These are phyloP conservation scores for Sminthopsis crassicaudata DNA, from an alignment of 2,113 vertebrate genomes.

Conservation along the genomic window DNA sequence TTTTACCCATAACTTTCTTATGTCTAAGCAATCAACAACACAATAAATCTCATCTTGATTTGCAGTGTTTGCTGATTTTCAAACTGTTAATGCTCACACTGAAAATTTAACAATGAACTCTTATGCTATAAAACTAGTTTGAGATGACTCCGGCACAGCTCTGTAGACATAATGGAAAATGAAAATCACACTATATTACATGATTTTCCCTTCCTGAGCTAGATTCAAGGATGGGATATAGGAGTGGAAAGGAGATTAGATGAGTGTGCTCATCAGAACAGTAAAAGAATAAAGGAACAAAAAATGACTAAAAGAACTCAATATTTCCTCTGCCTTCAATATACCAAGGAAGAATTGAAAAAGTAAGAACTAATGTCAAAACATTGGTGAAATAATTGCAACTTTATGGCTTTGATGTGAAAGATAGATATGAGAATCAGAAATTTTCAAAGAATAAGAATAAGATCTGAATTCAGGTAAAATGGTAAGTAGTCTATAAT, in stretches of 20 bases:
- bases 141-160: neutral
- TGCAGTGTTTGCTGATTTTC: neutral
- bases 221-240: neutral
- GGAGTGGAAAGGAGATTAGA: neutral
- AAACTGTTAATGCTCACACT: neutral
- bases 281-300: neutral
- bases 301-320: neutral
- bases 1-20: neutral
- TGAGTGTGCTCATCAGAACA: neutral
- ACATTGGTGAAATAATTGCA: neutral
- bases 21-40: neutral
- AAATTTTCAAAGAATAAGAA: neutral
- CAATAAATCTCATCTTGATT: neutral
- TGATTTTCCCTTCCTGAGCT: neutral
- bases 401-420: neutral
- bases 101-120: neutral
- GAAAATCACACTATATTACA: neutral
- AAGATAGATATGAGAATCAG: neutral
- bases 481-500: neutral
- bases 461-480: neutral
- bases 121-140: neutral
- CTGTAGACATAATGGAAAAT: neutral
- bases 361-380: neutral
- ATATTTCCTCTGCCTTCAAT: neutral
- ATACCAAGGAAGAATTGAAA: neutral